Conservation (phyloP, 2,113 vertebrate genomes). For the Todiramphus chloris region DNA sequence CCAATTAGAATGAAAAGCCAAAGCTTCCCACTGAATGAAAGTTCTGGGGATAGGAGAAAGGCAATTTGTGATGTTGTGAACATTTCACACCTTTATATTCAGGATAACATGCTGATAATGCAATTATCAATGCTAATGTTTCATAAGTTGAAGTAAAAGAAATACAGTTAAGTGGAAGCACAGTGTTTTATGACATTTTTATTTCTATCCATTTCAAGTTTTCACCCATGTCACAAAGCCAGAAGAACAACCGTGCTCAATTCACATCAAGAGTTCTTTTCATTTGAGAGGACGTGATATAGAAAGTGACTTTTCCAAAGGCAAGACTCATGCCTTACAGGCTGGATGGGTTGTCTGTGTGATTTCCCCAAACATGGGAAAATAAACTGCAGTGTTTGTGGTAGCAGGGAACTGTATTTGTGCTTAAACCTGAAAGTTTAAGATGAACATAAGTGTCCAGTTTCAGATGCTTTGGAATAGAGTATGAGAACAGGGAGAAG, state of each 20-base stretch:
- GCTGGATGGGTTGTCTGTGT: not conserved
- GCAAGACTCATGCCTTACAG: not conserved
- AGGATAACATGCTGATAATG: not conserved
- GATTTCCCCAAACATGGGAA: not conserved
- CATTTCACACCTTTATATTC: not conserved
- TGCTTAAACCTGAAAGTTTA: not conserved
- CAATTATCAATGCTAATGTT: not conserved
- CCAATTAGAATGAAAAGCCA: not conserved
- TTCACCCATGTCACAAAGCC: not conserved
- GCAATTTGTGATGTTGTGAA: not conserved
- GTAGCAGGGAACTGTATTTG: not conserved
- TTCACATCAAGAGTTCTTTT: not conserved
- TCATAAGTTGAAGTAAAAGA: not conserved
- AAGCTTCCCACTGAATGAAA: not conserved
- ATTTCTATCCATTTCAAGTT: not conserved
- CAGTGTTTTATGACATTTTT: not conserved
- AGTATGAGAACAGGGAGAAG: not conserved
- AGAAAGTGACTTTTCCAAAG: not conserved
- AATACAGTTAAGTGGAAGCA: not conserved
- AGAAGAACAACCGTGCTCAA: not conserved
- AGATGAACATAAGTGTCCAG: not conserved
- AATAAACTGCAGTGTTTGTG: not conserved
- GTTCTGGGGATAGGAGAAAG: not conserved
- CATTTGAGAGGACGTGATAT: not conserved
- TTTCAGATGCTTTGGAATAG: not conserved